Conservation (phyloP, 2,888 invertebrate species). For the Merodon equestris region DNA sequence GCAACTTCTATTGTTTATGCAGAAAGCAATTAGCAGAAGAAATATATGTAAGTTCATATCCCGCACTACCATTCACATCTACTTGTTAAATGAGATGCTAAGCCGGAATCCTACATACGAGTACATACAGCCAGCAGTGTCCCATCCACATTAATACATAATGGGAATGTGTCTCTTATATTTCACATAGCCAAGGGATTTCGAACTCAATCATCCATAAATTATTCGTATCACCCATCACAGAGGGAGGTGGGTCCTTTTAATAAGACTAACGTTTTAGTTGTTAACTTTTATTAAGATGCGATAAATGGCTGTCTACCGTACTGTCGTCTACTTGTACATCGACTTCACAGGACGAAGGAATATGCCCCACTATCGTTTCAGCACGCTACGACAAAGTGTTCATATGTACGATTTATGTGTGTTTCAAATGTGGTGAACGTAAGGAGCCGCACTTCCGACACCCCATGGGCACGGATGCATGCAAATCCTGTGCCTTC, state of each 20-base stretch:
- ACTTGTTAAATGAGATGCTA: no score
- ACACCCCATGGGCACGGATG: conserved; percentile 3
- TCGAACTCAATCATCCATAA: conserved; percentile 35
- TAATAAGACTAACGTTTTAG: conserved; percentile 28
- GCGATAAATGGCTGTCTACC: conserved; percentile 48
- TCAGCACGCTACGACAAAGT: conserved; percentile 39
- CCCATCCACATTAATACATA: no score
- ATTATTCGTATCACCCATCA: conserved; percentile 25
- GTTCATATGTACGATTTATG: conserved; percentile 42
- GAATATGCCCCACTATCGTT: conserved; percentile 50
- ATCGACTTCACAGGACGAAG: conserved; percentile 17
- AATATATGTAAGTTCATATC: no score
- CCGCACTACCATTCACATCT: no score
- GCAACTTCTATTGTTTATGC: no score
- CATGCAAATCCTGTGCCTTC: conserved; percentile 28
- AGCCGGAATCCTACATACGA: no score
- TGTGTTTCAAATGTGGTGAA: conserved; percentile 27
- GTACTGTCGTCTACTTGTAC: conserved; percentile 25
- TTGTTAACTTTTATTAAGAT: conserved; percentile 53
- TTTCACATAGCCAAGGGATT: conserved; percentile 28
- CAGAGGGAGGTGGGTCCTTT: conserved; percentile 4
- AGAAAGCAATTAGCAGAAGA: no score
- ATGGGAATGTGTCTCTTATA: no score
- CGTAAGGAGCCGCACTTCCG: conserved; percentile 21
- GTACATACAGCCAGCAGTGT: no score